Percentiles rank a stretch among this genome's conserved stretches.
Evolutionary conservation across 2,797 vertebrate species (phyloP).

Genomic region (Gambelia wislizenii): DNA sequence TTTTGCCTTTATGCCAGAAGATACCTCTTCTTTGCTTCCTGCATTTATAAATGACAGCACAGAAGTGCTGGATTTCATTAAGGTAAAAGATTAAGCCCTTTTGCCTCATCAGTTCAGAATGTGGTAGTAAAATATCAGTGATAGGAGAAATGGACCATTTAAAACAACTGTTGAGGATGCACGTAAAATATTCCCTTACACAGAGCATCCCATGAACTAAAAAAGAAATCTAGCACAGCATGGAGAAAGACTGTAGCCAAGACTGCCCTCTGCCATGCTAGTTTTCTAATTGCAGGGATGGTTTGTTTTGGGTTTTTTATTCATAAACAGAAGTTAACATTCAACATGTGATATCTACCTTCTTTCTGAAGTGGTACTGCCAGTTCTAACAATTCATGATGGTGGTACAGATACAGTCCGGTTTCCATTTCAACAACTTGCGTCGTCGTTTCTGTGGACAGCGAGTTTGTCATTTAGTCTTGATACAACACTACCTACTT

Average conservation of each 20-base stretch:
- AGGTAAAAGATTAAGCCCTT: slow-evolving; percentile 7
- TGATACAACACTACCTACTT: slow-evolving; percentile 32
- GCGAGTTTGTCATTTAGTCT: background rate
- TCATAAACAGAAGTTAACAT: background rate
- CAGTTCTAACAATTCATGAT: background rate
- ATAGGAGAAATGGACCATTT: no score
- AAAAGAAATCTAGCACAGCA: background rate
- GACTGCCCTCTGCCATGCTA: background rate
- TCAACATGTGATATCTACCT: background rate
- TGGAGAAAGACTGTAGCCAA: background rate
- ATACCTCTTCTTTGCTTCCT: background rate
- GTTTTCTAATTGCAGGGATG: background rate
- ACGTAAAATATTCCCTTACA: background rate
- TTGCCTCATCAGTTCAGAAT: background rate
- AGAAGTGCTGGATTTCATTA: slow-evolving; percentile 12
- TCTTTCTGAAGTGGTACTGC: background rate
- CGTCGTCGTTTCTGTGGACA: background rate
- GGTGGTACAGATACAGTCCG: background rate
- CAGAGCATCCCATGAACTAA: no score
- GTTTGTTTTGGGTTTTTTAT: background rate
- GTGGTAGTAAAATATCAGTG: background rate
- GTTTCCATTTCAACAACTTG: background rate
- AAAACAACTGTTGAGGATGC: background rate
- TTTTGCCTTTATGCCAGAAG: background rate
- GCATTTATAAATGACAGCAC: background rate